Evolutionary conservation across 2,888 invertebrate species (phyloP).

Genomic region (Heliconius erato): DNA sequence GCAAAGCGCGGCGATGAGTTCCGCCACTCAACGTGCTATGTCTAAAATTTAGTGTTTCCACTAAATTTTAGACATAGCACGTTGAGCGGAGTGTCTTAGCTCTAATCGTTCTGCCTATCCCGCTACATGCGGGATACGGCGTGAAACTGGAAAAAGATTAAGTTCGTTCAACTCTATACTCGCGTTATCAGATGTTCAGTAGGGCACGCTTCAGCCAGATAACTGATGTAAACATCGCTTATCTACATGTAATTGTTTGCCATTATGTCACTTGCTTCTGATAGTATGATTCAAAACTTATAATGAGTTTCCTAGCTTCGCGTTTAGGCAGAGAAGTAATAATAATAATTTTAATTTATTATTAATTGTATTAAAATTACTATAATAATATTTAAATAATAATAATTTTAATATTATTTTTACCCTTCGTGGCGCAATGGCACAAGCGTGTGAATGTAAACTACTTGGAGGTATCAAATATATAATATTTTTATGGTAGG

Average conservation of each 20-base stretch:
- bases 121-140: background rate
- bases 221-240: slow-evolving; percentile 33
- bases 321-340: too few relatives aligned
- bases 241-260: slow-evolving; percentile 23
- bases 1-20: too few relatives aligned
- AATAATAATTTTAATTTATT: too few relatives aligned
- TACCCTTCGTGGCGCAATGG: too few relatives aligned
- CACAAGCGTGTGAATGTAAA: too few relatives aligned
- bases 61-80: too few relatives aligned
- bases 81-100: background rate
- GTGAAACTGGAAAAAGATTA: background rate
- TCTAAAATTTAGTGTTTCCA: too few relatives aligned
- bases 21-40: background rate
- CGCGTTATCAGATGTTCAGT: slow-evolving; percentile 41
- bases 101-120: background rate
- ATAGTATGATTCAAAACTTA: background rate
- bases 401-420: too few relatives aligned
- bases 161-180: slow-evolving; percentile 21
- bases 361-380: too few relatives aligned
- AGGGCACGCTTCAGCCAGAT: slow-evolving; percentile 36
- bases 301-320: background rate
- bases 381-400: too few relatives aligned
- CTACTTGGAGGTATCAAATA: too few relatives aligned
- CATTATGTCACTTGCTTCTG: background rate
- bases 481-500: too few relatives aligned